A percentile compares a stretch with the other conserved stretches of the same genome.
Conservation (phyloP, 1,140 invertebrate species). For the Homalodisca vitripennis region DNA sequence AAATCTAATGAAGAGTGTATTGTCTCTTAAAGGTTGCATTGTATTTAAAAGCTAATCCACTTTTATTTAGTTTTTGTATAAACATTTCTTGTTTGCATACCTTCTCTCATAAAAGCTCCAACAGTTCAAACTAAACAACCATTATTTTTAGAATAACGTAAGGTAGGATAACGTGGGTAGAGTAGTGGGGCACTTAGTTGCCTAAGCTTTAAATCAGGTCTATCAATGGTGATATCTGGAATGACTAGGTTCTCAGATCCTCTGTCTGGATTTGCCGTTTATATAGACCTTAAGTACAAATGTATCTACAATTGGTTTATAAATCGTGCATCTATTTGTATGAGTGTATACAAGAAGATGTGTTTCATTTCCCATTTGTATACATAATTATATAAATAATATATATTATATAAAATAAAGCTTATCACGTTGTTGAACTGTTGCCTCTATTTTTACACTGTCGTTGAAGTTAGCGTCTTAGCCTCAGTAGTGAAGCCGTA, state of each 20-base stretch:
- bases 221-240: neutral
- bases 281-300: slow-evolving; percentile 22
- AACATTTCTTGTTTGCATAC: too few relatives aligned
- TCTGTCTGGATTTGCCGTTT: neutral
- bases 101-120: too few relatives aligned
- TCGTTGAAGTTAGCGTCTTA: slow-evolving; percentile 21
- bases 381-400: slow-evolving; percentile 15
- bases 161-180: slow-evolving; percentile 7
- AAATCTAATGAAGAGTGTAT: too few relatives aligned
- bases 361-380: slow-evolving; percentile 6
- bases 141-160: too few relatives aligned
- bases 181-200: neutral
- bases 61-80: too few relatives aligned
- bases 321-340: slow-evolving; percentile 1
- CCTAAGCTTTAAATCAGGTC: slow-evolving; percentile 8
- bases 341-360: neutral
- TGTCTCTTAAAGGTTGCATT: too few relatives aligned
- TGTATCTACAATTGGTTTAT: slow-evolving; percentile 5
- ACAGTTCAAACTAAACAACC: too few relatives aligned
- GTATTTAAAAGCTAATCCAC: too few relatives aligned
- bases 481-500: slow-evolving; percentile 6
- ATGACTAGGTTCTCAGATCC: too few relatives aligned
- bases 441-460: slow-evolving; percentile 26
- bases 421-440: slow-evolving; percentile 19
- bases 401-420: slow-evolving; percentile 25